Conservation (phyloP, 2,797 vertebrate genomes). For the Morelia viridis region DNA sequence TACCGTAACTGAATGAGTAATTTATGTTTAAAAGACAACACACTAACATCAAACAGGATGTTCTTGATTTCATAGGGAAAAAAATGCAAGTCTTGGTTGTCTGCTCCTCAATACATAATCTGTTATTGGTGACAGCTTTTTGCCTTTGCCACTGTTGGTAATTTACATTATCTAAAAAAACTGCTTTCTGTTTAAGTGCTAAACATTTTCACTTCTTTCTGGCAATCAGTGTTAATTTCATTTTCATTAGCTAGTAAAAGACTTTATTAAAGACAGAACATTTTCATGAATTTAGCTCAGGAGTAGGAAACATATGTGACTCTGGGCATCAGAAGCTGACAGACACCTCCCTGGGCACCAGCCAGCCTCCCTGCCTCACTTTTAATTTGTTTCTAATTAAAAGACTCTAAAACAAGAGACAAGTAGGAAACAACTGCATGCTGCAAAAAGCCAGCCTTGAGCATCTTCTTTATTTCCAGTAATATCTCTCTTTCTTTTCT, state of each 20-base stretch:
- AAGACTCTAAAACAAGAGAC: background rate
- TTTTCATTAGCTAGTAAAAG: background rate
- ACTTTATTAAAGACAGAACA: background rate
- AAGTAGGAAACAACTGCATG: background rate
- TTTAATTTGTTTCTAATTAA: background rate
- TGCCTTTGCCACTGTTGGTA: background rate
- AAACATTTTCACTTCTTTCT: background rate
- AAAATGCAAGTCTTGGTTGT: background rate
- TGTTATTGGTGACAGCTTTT: background rate
- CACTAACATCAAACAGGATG: background rate
- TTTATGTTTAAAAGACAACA: background rate
- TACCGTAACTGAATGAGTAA: background rate
- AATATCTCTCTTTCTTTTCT: background rate
- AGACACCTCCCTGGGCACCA: background rate
- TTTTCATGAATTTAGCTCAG: background rate
- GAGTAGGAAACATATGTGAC: background rate
- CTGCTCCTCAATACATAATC: background rate
- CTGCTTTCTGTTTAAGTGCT: background rate
- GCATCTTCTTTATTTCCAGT: background rate
- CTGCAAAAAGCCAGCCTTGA: background rate
- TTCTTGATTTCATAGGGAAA: background rate
- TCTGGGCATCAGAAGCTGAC: background rate
- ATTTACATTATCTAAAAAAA: background rate
- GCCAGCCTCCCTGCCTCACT: background rate
- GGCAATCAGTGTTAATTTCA: background rate